These are phyloP conservation scores for Lethenteron camtschaticum DNA, from an alignment of 2,113 vertebrate species.

Conservation along the genomic window DNA sequence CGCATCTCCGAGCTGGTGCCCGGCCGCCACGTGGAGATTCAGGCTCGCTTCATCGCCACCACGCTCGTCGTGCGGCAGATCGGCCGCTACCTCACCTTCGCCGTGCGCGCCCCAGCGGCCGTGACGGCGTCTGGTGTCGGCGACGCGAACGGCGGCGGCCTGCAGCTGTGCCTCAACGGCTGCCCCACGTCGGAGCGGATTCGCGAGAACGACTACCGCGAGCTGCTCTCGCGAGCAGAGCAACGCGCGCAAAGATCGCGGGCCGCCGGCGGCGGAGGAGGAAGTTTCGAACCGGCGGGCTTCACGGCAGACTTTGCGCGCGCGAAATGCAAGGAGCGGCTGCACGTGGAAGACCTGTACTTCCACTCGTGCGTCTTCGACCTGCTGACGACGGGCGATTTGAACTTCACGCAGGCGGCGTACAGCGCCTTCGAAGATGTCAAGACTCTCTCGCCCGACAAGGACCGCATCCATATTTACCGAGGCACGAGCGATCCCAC, in stretches of 20 bases:
- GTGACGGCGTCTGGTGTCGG: conserved; percentile 55
- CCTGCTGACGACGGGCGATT: conserved; percentile 69
- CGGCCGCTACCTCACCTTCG: conserved; percentile 79
- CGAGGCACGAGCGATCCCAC: conserved; percentile 29
- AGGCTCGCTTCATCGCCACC: conserved; percentile 81
- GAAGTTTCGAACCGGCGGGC: conserved; percentile 13
- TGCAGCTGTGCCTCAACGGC: conserved; percentile 78
- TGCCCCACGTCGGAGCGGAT: conserved; percentile 73
- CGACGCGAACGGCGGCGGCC: conserved; percentile 63
- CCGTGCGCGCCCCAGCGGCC: conserved; percentile 75
- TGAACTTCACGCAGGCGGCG: conserved; percentile 93
- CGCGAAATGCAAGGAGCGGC: conserved; percentile 67
- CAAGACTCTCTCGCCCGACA: conserved; percentile 77
- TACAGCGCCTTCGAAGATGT: conserved; percentile 87
- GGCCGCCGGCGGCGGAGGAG: conserved; percentile 15
- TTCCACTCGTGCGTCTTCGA: conserved; percentile 93
- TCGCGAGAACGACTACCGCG: conserved; percentile 30
- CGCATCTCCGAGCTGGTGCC: conserved; percentile 68
- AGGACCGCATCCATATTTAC: conserved; percentile 60
- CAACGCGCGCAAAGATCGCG: conserved; percentile 14
- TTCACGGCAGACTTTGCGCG: conserved; percentile 54
- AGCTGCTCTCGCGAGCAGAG: conserved; percentile 26
- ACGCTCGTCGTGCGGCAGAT: conserved; percentile 70
- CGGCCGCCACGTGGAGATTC: conserved; percentile 80
- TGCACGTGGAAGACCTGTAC: conserved; percentile 83